Conservation (phyloP, 2,113 vertebrate species). For the Oostethus manadensis region DNA sequence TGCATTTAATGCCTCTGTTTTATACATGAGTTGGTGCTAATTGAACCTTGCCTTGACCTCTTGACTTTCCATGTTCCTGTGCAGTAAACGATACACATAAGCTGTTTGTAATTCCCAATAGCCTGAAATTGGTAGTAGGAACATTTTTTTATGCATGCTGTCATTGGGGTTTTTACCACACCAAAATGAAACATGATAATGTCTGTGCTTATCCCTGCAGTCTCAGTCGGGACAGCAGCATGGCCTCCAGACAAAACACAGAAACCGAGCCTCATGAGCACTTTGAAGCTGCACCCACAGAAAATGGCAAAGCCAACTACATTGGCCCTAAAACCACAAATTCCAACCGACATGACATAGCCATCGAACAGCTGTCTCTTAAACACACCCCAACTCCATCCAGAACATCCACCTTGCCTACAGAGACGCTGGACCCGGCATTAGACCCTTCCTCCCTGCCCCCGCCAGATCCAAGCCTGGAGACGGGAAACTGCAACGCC, state of each 20-base stretch:
- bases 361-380: constrained; percentile 73
- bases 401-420: constrained; percentile 83
- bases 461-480: constrained; percentile 93
- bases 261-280: constrained; percentile 87
- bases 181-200: constrained; percentile 23
- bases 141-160: constrained; percentile 8
- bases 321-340: constrained; percentile 76
- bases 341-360: constrained; percentile 72
- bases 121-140: constrained; percentile 13
- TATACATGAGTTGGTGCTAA: neutral
- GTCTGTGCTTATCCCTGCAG: constrained; percentile 66
- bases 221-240: constrained; percentile 90
- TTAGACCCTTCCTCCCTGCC: constrained; percentile 94
- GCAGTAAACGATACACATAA: constrained; percentile 1
- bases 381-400: constrained; percentile 77
- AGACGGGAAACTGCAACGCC: constrained; percentile 77
- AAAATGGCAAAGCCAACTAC: constrained; percentile 78
- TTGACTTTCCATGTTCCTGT: constrained; percentile 7
- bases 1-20: constrained; percentile 20
- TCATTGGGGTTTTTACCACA: constrained; percentile 11
- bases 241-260: constrained; percentile 95
- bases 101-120: constrained; percentile 12
- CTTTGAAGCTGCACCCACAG: constrained; percentile 71
- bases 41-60: neutral
- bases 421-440: constrained; percentile 86